These are phyloP conservation scores for Myodes glareolus DNA, from an alignment of 2,113 vertebrate species.

Conservation along the genomic window DNA sequence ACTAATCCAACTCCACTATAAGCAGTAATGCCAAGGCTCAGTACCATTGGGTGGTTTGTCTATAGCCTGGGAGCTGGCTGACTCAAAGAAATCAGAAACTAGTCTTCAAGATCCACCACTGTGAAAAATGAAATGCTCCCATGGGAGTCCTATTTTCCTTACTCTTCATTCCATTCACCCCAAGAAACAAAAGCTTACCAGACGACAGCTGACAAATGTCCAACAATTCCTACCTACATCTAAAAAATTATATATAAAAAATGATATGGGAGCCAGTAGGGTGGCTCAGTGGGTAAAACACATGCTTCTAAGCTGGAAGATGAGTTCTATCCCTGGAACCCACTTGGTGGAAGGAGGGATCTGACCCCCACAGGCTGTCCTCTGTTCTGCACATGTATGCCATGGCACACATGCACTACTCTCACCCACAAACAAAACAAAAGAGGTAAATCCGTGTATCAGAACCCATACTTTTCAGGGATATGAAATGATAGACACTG, in stretches of 20 bases:
- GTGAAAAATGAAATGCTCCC: background rate
- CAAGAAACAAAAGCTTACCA: background rate
- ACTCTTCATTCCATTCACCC: background rate
- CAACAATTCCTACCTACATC: background rate
- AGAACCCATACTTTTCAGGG: background rate
- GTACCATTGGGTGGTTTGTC: background rate
- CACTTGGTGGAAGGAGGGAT: too few species aligned
- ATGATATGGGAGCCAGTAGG: background rate
- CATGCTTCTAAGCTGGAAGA: background rate
- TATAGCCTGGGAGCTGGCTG: constrained; percentile 23
- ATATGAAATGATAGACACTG: background rate
- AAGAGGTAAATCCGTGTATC: background rate
- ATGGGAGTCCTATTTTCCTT: background rate
- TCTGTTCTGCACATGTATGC: background rate
- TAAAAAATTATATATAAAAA: background rate
- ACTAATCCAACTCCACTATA: background rate
- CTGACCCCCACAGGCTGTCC: background rate
- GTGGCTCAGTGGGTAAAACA: background rate
- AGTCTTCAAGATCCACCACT: background rate
- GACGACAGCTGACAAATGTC: background rate
- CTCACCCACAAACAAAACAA: background rate
- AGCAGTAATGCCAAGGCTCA: constrained; percentile 23
- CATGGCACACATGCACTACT: background rate
- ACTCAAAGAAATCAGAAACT: constrained; percentile 22
- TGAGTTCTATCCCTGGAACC: background rate